Conservation (phyloP, 2,797 vertebrate species). For the Percopsis omiscomaycus region DNA sequence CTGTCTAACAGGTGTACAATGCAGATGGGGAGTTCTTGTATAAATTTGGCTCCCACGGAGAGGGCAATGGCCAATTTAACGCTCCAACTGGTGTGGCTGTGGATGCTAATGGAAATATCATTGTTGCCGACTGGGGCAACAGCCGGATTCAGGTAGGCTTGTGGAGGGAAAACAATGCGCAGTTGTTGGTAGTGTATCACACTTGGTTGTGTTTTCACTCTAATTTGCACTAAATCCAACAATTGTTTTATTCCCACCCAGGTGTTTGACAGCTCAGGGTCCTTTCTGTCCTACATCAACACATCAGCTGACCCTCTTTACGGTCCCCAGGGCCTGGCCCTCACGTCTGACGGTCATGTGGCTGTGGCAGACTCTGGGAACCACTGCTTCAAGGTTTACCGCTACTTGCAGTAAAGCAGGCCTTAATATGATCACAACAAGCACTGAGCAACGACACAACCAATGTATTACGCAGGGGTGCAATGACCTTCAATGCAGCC, state of each 20-base stretch:
- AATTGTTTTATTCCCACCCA: constrained; percentile 45
- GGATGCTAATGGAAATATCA: constrained; percentile 94
- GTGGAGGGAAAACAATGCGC: not conserved
- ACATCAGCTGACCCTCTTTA: constrained; percentile 93
- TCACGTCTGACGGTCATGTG: constrained; percentile 94
- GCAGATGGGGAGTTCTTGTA: constrained; percentile 96
- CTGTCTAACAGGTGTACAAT: constrained; percentile 86
- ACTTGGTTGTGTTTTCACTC: no score
- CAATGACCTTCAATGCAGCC: constrained; percentile 56
- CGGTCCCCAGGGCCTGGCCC: constrained; percentile 91
- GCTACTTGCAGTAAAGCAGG: constrained; percentile 89
- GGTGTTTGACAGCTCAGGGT: constrained; percentile 95
- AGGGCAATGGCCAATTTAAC: constrained; percentile 96
- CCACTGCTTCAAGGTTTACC: constrained; percentile 98
- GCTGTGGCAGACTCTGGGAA: constrained; percentile 96
- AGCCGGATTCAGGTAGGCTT: constrained; percentile 91
- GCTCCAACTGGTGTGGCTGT: constrained; percentile 94
- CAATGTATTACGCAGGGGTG: constrained; percentile 66
- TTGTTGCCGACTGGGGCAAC: constrained; percentile 97
- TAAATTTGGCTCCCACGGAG: constrained; percentile 95
- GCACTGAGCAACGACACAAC: constrained; percentile 55
- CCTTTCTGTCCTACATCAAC: constrained; percentile 98
- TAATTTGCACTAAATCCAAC: no score
- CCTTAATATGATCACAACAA: constrained; percentile 20
- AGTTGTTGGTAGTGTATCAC: not conserved